Conservation (phyloP, 2,797 vertebrate species). For the Bucorvus abyssinicus region DNA sequence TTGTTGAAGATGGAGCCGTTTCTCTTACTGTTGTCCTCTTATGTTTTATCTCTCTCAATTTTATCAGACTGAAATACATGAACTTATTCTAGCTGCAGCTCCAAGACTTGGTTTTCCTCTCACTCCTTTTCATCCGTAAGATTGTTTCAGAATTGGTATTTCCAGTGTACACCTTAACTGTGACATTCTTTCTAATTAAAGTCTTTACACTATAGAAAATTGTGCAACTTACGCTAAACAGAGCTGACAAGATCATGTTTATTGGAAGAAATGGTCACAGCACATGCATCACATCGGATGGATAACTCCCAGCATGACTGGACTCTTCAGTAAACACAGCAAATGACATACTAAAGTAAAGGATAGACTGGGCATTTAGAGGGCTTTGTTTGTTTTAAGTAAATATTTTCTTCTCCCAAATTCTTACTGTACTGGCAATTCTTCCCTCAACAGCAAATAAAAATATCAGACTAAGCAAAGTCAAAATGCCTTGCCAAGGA, state of each 20-base stretch:
- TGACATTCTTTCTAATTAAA: background rate
- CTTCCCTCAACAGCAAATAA: background rate
- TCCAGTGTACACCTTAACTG: background rate
- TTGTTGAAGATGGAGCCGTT: background rate
- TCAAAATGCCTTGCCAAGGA: background rate
- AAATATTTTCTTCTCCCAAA: background rate
- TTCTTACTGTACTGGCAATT: background rate
- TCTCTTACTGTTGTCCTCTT: background rate
- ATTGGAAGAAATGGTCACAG: background rate
- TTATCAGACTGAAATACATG: background rate
- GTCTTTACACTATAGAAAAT: no score
- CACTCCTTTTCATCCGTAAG: background rate
- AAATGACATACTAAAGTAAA: slow-evolving; percentile 18
- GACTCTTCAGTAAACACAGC: slow-evolving; percentile 30
- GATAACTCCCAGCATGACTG: slow-evolving; percentile 3
- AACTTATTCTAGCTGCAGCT: background rate
- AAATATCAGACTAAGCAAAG: background rate
- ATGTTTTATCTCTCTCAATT: background rate
- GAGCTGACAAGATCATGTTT: background rate
- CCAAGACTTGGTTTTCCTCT: background rate
- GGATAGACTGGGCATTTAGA: background rate
- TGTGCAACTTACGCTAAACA: no score
- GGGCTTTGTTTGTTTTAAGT: background rate
- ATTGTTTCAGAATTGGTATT: background rate
- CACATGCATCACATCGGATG: background rate